Evolutionary conservation across 2,797 vertebrate species (phyloP), one percentile per base, ranked within the genome.

Genomic region (Anableps anableps): DNA sequence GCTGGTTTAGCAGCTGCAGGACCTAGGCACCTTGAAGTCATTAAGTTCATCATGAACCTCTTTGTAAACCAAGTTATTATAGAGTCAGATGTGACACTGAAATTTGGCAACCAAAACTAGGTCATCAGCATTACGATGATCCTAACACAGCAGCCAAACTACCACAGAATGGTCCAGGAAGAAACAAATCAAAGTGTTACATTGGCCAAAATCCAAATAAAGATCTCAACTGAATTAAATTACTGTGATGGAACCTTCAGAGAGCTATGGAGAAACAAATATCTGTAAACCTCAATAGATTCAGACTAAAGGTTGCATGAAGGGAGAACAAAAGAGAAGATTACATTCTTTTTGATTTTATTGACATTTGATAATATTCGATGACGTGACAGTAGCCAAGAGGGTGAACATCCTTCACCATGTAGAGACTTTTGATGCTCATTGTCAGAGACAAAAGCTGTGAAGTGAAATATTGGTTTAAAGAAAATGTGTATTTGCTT

Each of bases 391-490:
- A 26, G 74, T 75, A 43, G 36, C 58, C n/a, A 43, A 43, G 23
- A 75, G 80, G 31, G 53, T 66, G 38, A 72, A 81, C 62, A 60
- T 64, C 17, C 26, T 53, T 51, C 55, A 62, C n/a, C 48, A 79
- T 51, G 60, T 13, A 43, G 64, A 1, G 4, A 10, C 0, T 71
- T 75, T 7, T 34, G 26, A 79, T 36, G 19, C 11, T 17, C 19
- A 14, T 17, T 50, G 34, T 78, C 72, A 17, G 36, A 74, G 34
- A 75, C 26, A 31, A 47, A 73, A 31, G 26, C 78, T 53, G 60
- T 43, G 81, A 70, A 82, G 71, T 81, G 77, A 81, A 86, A 85
- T 78, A 83, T 83, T 77, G 80, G 75, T 78, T 86, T 75, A 79
- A 86, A 74, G 88, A 66, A 87, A 86, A 68, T 55, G 74, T 64